Evolutionary conservation across 1,140 invertebrate species (phyloP).

Genomic region (Euschistus heros): DNA sequence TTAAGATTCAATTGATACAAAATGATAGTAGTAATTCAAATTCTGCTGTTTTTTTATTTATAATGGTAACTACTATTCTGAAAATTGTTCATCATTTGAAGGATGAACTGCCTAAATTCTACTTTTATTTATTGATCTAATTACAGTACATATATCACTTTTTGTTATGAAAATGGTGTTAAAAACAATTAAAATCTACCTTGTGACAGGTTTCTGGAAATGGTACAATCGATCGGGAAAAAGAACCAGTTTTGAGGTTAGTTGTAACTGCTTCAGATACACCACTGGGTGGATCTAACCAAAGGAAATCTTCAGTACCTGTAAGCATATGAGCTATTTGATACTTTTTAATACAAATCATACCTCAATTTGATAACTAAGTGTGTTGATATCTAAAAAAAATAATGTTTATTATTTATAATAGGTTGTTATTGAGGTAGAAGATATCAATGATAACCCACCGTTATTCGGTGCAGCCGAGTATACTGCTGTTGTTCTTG

Average conservation of each 20-base stretch:
- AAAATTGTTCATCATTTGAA: too few relatives aligned
- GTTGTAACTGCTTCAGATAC: slow-evolving; percentile 63
- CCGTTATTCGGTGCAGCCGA: slow-evolving; percentile 39
- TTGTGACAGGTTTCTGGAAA: slow-evolving; percentile 48
- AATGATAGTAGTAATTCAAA: too few relatives aligned
- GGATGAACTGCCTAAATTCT: not conserved
- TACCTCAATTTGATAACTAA: too few relatives aligned
- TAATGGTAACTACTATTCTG: too few relatives aligned
- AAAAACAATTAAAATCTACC: slow-evolving; percentile 16
- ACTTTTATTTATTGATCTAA: not conserved
- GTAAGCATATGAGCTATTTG: slow-evolving; percentile 29
- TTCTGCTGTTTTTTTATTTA: too few relatives aligned
- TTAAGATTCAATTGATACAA: too few relatives aligned
- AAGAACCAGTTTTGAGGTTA: slow-evolving; percentile 52
- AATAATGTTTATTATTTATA: not conserved
- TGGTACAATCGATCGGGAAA: slow-evolving; percentile 61
- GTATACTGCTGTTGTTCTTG: slow-evolving; percentile 50
- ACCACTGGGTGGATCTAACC: slow-evolving; percentile 50
- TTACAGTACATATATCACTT: too few relatives aligned
- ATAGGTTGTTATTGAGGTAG: slow-evolving; percentile 53
- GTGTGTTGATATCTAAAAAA: too few relatives aligned
- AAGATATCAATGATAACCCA: slow-evolving; percentile 75
- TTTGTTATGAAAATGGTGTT: not conserved
- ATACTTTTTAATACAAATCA: not conserved
- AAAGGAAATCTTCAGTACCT: slow-evolving; percentile 44